Evolutionary conservation across 2,797 vertebrate genomes (phyloP).

Genomic region (Acropternis orthonyx): DNA sequence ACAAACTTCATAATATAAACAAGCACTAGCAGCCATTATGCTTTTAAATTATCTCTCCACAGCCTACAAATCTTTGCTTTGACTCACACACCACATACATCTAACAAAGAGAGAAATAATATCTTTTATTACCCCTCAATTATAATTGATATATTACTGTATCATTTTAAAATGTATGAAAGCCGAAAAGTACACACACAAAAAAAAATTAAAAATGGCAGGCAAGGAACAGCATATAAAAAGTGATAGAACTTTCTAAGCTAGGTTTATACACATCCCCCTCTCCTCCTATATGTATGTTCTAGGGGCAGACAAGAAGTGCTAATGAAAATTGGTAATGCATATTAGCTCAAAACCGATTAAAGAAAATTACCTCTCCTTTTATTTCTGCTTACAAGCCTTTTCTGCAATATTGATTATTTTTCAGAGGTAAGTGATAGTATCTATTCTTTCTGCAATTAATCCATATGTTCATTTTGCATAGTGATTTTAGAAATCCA

Average conservation of each 20-base stretch:
- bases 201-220: background rate
- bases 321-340: background rate
- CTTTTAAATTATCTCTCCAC: constrained; percentile 39
- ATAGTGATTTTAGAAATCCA: background rate
- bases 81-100: background rate
- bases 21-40: background rate
- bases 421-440: constrained; percentile 24
- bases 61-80: constrained; percentile 47
- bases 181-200: background rate
- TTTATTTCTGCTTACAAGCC: constrained; percentile 21
- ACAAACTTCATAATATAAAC: constrained; percentile 5
- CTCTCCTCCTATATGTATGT: background rate
- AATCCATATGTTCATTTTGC: background rate
- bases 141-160: constrained; percentile 43
- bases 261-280: background rate
- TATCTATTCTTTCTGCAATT: background rate
- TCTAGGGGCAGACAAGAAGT: background rate
- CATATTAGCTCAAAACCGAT: background rate
- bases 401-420: constrained; percentile 3
- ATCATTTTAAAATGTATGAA: constrained; percentile 3
- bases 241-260: background rate
- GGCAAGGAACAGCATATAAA: background rate
- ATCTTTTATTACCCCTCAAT: constrained; percentile 43
- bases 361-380: background rate
- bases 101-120: constrained; percentile 10